These are phyloP conservation scores for Chrysolina oricalcia DNA, from an alignment of 2,888 invertebrate species.

Conservation along the genomic window DNA sequence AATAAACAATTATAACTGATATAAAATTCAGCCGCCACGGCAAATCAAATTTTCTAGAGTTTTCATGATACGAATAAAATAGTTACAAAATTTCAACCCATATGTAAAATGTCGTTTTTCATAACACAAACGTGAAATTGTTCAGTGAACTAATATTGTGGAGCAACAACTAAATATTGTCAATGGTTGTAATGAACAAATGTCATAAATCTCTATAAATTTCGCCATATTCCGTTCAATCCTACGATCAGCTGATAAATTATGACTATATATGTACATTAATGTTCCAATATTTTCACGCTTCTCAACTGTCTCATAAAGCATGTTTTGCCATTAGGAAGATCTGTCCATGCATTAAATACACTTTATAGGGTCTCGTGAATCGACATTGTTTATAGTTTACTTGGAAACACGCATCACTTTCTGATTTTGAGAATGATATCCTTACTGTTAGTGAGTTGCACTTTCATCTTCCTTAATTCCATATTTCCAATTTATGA, in stretches of 20 bases:
- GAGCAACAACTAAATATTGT: background rate
- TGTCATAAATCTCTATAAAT: background rate
- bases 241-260: background rate
- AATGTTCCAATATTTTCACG: conserved; percentile 26
- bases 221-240: conserved; percentile 2
- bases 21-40: too few species aligned
- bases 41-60: too few species aligned
- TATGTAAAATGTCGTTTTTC: too few species aligned
- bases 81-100: too few species aligned
- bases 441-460: background rate
- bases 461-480: too few species aligned
- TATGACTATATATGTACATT: background rate
- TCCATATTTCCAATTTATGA: too few species aligned
- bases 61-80: too few species aligned
- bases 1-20: too few species aligned
- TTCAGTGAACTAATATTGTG: background rate
- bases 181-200: background rate
- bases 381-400: background rate
- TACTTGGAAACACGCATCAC: background rate
- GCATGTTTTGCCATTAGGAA: conserved; percentile 23
- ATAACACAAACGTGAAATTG: background rate
- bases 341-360: conserved; percentile 7
- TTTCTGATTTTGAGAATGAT: conserved; percentile 11
- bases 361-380: background rate
- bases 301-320: conserved; percentile 27